Percentiles rank a stretch among this genome's conserved stretches.
Evolutionary conservation across 2,113 vertebrate species (phyloP).

Genomic region (Saccopteryx leptura): DNA sequence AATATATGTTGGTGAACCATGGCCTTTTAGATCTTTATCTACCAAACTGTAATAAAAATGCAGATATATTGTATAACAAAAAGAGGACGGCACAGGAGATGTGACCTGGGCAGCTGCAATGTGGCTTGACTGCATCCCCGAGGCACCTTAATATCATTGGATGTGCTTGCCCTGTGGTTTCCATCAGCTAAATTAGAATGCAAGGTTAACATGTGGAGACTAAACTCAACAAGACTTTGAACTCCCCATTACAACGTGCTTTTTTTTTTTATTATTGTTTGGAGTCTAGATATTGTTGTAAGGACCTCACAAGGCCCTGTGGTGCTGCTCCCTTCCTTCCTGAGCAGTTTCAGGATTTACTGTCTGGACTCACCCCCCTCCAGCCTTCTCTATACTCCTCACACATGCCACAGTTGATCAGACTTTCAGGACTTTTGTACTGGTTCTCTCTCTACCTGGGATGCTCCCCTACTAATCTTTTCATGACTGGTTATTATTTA

Average conservation of each 20-base stretch:
- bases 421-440: neutral
- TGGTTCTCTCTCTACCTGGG: neutral
- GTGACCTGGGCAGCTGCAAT: neutral
- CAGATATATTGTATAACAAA: neutral
- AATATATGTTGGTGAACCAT: neutral
- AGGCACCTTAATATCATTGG: neutral
- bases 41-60: neutral
- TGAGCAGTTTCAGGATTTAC: neutral
- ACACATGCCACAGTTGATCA: neutral
- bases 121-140: neutral
- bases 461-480: neutral
- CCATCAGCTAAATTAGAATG: neutral
- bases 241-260: neutral
- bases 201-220: neutral
- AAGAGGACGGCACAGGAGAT: neutral
- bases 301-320: neutral
- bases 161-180: neutral
- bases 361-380: neutral
- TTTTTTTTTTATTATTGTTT: neutral
- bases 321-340: neutral
- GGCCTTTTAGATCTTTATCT: neutral
- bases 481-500: neutral
- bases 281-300: no score
- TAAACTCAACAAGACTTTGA: neutral
- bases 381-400: neutral